Evolutionary conservation across 2,113 vertebrate species (phyloP).

Genomic region (Macrotus californicus): DNA sequence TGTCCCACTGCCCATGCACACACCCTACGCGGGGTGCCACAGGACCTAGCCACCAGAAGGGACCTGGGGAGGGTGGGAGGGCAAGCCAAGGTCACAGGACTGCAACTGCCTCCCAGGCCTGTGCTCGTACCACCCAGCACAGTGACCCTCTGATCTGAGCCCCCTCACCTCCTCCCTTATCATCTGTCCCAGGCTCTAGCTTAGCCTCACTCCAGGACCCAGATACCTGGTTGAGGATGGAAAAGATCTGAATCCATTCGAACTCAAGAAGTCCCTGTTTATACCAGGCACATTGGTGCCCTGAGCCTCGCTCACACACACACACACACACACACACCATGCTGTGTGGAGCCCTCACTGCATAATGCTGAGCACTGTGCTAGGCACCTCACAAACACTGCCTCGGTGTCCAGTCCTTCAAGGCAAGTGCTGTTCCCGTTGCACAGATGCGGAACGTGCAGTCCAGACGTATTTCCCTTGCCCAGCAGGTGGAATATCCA

Average conservation of each 20-base stretch:
- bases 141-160: neutral
- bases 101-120: neutral
- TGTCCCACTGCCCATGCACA: fast-evolving
- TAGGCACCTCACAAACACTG: neutral
- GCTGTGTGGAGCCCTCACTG: neutral
- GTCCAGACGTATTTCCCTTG: neutral
- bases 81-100: neutral
- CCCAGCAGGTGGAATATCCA: neutral
- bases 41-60: neutral
- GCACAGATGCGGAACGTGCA: neutral
- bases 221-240: neutral
- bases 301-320: neutral
- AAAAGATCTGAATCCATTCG: neutral
- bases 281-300: neutral
- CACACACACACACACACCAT: neutral
- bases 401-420: neutral
- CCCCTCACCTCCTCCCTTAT: neutral
- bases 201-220: neutral
- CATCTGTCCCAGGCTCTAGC: neutral
- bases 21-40: neutral
- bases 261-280: neutral
- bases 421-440: neutral
- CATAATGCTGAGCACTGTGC: neutral
- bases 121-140: neutral
- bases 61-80: neutral